phyloP scores from a whole-genome alignment of 2,888 invertebrate genomes.

The Dioctria linearis region DNA sequence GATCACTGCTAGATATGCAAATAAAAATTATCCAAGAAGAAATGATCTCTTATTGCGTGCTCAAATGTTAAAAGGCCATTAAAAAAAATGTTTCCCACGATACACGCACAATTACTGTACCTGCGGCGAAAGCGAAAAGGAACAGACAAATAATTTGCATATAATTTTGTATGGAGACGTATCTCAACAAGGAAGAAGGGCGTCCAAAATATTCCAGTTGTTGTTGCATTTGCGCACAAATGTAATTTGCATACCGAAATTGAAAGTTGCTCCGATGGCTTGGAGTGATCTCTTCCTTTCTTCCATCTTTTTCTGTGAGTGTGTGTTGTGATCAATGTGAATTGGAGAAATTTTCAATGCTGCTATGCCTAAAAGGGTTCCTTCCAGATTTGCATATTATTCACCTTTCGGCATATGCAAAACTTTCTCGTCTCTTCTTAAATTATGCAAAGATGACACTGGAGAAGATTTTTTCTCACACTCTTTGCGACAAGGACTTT shows the following conservation, averaged over 20 bases:
- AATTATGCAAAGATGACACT: slow-evolving; percentile 42
- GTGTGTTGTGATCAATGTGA: not conserved
- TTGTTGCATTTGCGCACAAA: slow-evolving; percentile 38
- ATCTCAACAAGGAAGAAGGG: slow-evolving; percentile 29
- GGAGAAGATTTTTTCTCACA: slow-evolving; percentile 37
- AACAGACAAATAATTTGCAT: slow-evolving; percentile 40
- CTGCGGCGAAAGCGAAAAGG: slow-evolving; percentile 12
- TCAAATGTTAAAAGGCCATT: not conserved
- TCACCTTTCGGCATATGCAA: slow-evolving; percentile 34
- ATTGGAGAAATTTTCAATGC: not conserved
- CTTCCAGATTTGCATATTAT: slow-evolving; percentile 21
- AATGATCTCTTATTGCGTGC: slow-evolving; percentile 3
- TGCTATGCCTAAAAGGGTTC: slow-evolving; percentile 23
- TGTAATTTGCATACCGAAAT: slow-evolving; percentile 47
- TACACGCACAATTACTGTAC: not conserved
- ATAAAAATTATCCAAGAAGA: slow-evolving; percentile 1
- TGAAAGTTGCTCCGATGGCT: slow-evolving; percentile 34
- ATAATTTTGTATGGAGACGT: not conserved
- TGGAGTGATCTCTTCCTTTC: slow-evolving; percentile 29
- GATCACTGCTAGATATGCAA: slow-evolving; percentile 28
- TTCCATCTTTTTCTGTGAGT: not conserved
- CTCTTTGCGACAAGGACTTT: too few relatives aligned
- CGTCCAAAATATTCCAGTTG: slow-evolving; percentile 2
- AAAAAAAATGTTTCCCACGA: slow-evolving; percentile 31
- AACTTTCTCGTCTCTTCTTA: slow-evolving; percentile 19